Percentiles rank a stretch among this genome's conserved stretches.
These are phyloP conservation scores for Cremastobaeus sp. DNA, from an alignment of 2,888 invertebrate genomes.

Conservation along the genomic window DNA sequence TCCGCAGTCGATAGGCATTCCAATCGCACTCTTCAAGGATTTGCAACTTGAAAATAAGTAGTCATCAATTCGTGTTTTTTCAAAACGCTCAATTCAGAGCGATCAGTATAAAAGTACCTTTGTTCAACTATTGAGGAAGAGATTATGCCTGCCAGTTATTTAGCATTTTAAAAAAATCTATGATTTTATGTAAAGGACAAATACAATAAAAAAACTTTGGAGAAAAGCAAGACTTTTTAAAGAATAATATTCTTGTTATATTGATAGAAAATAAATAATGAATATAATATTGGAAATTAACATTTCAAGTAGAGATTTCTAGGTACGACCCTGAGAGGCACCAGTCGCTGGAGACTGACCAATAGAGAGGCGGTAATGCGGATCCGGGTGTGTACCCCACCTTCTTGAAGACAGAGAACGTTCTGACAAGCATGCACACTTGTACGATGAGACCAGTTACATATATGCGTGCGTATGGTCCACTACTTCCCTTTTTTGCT, in stretches of 20 bases:
- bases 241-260: neutral
- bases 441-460: constrained; percentile 49
- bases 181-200: no score
- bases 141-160: no score
- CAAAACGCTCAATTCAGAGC: no score
- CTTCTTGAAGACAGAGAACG: constrained; percentile 57
- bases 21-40: neutral
- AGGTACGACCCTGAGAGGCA: constrained; percentile 62
- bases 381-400: constrained; percentile 66
- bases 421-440: constrained; percentile 56
- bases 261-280: no score
- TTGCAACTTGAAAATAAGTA: neutral
- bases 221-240: neutral
- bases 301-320: constrained; percentile 5
- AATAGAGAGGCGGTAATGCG: constrained; percentile 63
- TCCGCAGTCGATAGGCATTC: constrained; percentile 21
- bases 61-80: neutral
- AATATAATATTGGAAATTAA: neutral
- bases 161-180: no score
- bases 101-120: no score
- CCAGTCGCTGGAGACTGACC: constrained; percentile 62
- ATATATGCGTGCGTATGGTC: constrained; percentile 48
- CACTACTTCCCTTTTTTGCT: neutral
- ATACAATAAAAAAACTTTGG: neutral
- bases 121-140: no score